These are phyloP conservation scores for Atherinomorus stipes DNA, from an alignment of 2,113 vertebrate genomes.

Conservation along the genomic window DNA sequence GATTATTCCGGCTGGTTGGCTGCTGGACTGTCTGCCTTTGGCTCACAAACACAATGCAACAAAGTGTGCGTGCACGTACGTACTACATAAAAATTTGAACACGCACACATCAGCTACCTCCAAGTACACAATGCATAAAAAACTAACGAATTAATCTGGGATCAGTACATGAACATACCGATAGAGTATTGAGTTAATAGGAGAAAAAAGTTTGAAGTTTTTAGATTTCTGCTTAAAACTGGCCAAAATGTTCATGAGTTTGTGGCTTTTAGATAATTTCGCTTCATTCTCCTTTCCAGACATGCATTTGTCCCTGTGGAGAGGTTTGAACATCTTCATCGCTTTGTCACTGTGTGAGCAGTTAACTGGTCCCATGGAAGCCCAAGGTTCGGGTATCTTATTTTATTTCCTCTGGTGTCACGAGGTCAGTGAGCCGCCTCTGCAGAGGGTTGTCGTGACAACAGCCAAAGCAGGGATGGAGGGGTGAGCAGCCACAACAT, in stretches of 20 bases:
- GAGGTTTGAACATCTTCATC: neutral
- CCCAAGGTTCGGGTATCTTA: slow-evolving; percentile 54
- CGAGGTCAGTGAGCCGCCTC: slow-evolving; percentile 34
- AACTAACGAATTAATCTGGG: neutral
- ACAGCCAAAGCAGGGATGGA: slow-evolving; percentile 38
- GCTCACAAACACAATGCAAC: slow-evolving; percentile 46
- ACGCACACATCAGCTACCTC: neutral
- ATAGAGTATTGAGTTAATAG: neutral
- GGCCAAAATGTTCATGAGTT: slow-evolving; percentile 7
- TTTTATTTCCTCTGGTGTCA: slow-evolving; percentile 72
- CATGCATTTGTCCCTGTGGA: neutral
- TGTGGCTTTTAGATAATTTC: neutral
- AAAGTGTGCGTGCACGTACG: slow-evolving; percentile 14
- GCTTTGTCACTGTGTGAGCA: slow-evolving; percentile 5
- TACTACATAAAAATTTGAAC: neutral
- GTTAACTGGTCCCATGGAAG: slow-evolving; percentile 31
- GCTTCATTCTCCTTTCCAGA: neutral
- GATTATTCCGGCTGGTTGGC: slow-evolving; percentile 76
- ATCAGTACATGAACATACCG: neutral
- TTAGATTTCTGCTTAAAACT: neutral
- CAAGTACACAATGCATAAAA: neutral
- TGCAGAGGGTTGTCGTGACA: neutral
- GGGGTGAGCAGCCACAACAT: slow-evolving; percentile 16
- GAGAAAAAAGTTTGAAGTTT: neutral
- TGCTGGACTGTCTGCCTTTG: slow-evolving; percentile 59